These are phyloP conservation scores for Jacana jacana DNA, from an alignment of 2,113 vertebrate species.

Conservation along the genomic window DNA sequence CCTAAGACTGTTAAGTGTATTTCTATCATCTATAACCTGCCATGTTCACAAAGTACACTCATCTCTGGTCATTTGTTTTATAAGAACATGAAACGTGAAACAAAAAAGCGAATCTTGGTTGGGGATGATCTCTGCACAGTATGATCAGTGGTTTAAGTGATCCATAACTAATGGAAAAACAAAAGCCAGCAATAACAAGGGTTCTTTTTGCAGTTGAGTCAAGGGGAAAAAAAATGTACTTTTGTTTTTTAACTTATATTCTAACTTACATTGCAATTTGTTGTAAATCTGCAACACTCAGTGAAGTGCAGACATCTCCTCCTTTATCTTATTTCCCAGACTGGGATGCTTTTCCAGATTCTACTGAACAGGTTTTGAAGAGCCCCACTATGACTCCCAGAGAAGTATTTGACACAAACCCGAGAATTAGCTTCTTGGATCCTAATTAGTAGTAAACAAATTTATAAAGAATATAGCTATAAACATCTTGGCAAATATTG, in stretches of 20 bases:
- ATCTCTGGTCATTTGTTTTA: not conserved
- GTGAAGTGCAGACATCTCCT: not conserved
- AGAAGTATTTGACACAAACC: not conserved
- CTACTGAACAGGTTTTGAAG: not conserved
- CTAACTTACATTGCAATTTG: not conserved
- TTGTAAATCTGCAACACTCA: not conserved
- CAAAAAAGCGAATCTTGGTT: not conserved
- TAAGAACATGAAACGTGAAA: too few relatives aligned
- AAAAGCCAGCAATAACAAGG: not conserved
- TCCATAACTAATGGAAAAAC: not conserved
- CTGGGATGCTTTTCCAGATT: not conserved
- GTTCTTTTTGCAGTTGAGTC: not conserved
- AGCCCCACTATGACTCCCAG: not conserved
- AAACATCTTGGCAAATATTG: not conserved
- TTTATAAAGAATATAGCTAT: not conserved
- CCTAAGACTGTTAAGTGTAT: not conserved
- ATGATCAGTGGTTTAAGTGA: not conserved
- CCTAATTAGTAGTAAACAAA: not conserved
- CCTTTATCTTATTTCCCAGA: not conserved
- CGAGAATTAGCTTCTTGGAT: not conserved
- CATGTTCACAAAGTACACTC: not conserved
- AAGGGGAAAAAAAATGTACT: not conserved
- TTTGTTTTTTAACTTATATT: not conserved
- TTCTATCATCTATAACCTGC: not conserved
- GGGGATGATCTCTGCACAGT: not conserved